A percentile compares a stretch with the other conserved stretches of the same genome.
Evolutionary conservation across 1,140 invertebrate species (phyloP).

Genomic region (Drosophila hydei): DNA sequence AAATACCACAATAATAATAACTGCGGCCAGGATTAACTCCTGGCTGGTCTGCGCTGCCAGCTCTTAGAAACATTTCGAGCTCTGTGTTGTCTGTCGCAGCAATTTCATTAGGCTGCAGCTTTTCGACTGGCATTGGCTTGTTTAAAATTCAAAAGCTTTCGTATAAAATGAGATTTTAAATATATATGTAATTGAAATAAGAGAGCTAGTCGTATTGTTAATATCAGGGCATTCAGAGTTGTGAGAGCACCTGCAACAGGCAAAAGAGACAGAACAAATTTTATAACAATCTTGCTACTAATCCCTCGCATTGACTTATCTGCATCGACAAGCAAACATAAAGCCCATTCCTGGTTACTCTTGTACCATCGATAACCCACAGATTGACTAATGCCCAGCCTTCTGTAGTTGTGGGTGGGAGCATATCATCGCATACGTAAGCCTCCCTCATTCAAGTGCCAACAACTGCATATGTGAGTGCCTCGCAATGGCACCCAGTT

Average conservation of each 20-base stretch:
- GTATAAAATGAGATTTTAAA: too few species aligned
- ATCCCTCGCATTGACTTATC: too few species aligned
- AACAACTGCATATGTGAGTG: slow-evolving; percentile 52
- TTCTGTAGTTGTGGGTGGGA: not conserved
- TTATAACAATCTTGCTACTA: too few species aligned
- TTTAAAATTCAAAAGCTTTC: not conserved
- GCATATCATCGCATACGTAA: slow-evolving; percentile 29
- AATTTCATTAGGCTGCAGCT: slow-evolving; percentile 44
- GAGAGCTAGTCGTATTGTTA: too few species aligned
- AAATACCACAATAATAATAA: slow-evolving; percentile 12
- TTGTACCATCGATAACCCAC: not conserved
- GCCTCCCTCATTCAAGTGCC: slow-evolving; percentile 46
- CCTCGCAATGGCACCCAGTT: slow-evolving; percentile 23
- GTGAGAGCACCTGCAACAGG: too few species aligned
- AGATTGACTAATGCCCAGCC: slow-evolving; percentile 2
- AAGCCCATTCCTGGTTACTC: slow-evolving; percentile 6
- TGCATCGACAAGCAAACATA: too few species aligned
- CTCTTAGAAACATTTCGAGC: not conserved
- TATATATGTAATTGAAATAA: too few species aligned
- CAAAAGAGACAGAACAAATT: too few species aligned
- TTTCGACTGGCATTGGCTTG: slow-evolving; percentile 29
- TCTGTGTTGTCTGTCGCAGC: slow-evolving; percentile 36
- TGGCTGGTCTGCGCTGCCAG: slow-evolving; percentile 6
- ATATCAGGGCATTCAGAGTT: too few species aligned
- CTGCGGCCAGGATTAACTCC: slow-evolving; percentile 22